phyloP scores from a whole-genome alignment of 2,113 vertebrate species.

The Antennarius striatus region DNA sequence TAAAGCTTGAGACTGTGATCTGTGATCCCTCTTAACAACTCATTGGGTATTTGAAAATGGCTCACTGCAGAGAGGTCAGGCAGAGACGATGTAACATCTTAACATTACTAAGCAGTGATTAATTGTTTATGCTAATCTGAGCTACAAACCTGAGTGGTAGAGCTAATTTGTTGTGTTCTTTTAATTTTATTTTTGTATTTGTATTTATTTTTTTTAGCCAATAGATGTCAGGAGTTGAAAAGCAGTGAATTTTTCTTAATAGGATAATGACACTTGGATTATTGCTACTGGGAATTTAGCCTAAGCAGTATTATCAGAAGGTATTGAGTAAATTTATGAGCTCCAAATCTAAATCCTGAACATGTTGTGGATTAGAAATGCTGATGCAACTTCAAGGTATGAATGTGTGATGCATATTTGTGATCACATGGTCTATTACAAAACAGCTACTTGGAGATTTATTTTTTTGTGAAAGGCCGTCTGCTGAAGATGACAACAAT shows the following conservation, averaged over 20 bases:
- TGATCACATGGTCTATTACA: constrained; percentile 44
- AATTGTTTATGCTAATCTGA: constrained; percentile 71
- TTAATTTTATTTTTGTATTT: no score
- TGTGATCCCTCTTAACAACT: constrained; percentile 8
- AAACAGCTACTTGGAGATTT: constrained; percentile 37
- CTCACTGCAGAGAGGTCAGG: constrained; percentile 22
- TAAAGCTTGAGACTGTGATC: constrained; percentile 22
- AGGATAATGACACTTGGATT: constrained; percentile 74
- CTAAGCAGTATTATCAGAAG: constrained; percentile 74
- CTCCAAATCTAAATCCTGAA: constrained; percentile 71
- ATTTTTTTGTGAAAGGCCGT: constrained; percentile 4
- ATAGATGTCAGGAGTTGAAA: constrained; percentile 50
- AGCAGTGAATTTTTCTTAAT: constrained; percentile 69
- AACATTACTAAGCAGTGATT: constrained; percentile 34
- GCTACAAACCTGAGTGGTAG: constrained; percentile 30
- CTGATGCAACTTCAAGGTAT: constrained; percentile 72
- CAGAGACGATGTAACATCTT: constrained; percentile 10
- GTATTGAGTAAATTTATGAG: constrained; percentile 71
- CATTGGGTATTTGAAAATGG: constrained; percentile 11
- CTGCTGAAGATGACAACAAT: constrained; percentile 12
- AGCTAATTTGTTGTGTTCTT: constrained; percentile 23
- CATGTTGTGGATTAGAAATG: constrained; percentile 73
- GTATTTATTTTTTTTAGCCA: constrained; percentile 35
- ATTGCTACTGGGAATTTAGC: constrained; percentile 67
- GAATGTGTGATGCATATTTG: constrained; percentile 48